Conservation (phyloP, 2,113 vertebrate species). For the Daubentonia madagascariensis region DNA sequence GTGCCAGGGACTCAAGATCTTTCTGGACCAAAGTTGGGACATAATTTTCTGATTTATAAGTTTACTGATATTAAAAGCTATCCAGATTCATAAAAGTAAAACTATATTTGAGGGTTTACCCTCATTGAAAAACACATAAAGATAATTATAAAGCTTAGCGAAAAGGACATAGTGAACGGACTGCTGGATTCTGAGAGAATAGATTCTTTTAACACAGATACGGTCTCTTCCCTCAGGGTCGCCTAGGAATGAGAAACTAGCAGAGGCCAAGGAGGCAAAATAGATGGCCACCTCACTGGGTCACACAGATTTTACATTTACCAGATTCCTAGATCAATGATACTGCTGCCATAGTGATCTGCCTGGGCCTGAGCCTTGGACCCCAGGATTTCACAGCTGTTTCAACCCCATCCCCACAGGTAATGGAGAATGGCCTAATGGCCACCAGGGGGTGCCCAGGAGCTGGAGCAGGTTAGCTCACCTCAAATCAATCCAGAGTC, state of each 20-base stretch:
- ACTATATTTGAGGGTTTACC: not conserved
- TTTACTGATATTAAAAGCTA: not conserved
- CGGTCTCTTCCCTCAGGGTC: not conserved
- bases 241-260: not conserved
- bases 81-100: not conserved
- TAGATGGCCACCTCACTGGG: not conserved
- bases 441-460: conserved; percentile 53
- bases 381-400: not conserved
- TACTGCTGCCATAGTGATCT: not conserved
- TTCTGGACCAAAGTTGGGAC: conserved; percentile 4
- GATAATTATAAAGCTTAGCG: not conserved
- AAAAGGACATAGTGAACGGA: not conserved
- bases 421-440: not conserved
- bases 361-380: not conserved
- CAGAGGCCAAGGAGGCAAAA: not conserved
- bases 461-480: not conserved
- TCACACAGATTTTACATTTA: not conserved
- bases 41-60: not conserved
- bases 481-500: not conserved
- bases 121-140: not conserved
- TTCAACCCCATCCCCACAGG: not conserved
- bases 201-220: not conserved
- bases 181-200: not conserved
- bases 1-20: not conserved
- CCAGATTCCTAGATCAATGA: not conserved